These are phyloP conservation scores for Lepidurus arcticus DNA, from an alignment of 1,140 invertebrate species.

Conservation along the genomic window DNA sequence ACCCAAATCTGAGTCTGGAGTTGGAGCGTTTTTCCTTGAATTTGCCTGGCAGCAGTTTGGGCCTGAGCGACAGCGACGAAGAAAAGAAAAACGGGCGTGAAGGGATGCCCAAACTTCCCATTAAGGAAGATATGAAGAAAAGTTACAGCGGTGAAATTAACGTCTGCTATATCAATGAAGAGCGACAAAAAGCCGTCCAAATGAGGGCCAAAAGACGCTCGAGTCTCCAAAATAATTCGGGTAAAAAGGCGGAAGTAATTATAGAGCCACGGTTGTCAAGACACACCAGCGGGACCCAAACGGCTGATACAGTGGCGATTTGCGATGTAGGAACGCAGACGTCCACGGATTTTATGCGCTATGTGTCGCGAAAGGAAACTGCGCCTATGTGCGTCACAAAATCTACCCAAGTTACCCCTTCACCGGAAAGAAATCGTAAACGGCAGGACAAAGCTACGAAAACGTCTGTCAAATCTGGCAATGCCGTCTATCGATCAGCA, in stretches of 20 bases:
- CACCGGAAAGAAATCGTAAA: neutral
- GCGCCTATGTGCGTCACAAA: conserved; percentile 13
- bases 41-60: conserved; percentile 28
- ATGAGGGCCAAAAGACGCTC: neutral
- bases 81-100: conserved; percentile 34
- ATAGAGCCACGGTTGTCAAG: neutral
- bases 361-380: neutral
- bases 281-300: conserved; percentile 23
- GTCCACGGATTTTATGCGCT: conserved; percentile 26
- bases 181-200: conserved; percentile 17
- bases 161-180: neutral
- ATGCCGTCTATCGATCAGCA: neutral
- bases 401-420: conserved; percentile 30
- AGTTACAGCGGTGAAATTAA: conserved; percentile 2
- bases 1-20: conserved; percentile 7
- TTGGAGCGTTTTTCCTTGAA: conserved; percentile 34
- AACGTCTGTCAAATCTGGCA: neutral
- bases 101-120: conserved; percentile 16
- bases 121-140: conserved; percentile 24
- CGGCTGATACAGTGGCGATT: conserved; percentile 26
- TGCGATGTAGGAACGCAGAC: conserved; percentile 32
- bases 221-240: neutral
- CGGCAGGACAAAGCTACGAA: conserved; percentile 6
- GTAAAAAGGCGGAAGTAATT: neutral
- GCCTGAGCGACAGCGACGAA: conserved; percentile 31